Evolutionary conservation across 2,888 invertebrate species (phyloP).

Genomic region (Tetrapedia diversipes): DNA sequence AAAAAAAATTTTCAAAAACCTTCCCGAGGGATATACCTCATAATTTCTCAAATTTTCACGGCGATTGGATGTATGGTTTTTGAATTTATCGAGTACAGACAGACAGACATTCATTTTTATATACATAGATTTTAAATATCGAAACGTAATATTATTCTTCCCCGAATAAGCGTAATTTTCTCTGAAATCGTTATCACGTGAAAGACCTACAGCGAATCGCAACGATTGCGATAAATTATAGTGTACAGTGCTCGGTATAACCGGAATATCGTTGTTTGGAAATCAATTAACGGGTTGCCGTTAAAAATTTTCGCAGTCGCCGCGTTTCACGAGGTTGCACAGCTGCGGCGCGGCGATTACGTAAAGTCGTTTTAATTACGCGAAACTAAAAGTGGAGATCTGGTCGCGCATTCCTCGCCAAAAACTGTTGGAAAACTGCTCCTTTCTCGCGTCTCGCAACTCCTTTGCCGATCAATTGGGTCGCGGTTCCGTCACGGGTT

Average conservation of each 20-base stretch:
- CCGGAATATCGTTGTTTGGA: not conserved
- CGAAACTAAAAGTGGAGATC: constrained; percentile 56
- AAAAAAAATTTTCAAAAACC: too few species aligned
- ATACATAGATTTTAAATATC: too few species aligned
- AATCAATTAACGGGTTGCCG: constrained; percentile 3
- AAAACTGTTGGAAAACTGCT: constrained; percentile 33
- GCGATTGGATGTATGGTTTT: too few species aligned
- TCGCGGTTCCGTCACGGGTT: constrained; percentile 37
- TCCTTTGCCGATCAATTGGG: constrained; percentile 45
- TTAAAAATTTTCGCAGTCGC: constrained; percentile 22
- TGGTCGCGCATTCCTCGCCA: constrained; percentile 25
- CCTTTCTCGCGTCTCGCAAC: constrained; percentile 10
- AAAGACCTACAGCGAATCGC: not conserved
- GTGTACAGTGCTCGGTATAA: not conserved
- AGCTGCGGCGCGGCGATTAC: constrained; percentile 25
- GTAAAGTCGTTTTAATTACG: constrained; percentile 59
- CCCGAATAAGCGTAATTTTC: too few species aligned
- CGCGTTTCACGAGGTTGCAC: constrained; percentile 14
- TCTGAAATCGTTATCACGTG: not conserved
- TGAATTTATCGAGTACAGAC: too few species aligned
- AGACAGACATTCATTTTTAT: too few species aligned
- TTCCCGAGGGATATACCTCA: too few species aligned
- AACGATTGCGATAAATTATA: not conserved
- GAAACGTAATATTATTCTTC: too few species aligned
- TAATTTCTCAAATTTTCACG: too few species aligned